Evolutionary conservation across 2,888 invertebrate species (phyloP).

Genomic region (Gandaritis pyraliata): DNA sequence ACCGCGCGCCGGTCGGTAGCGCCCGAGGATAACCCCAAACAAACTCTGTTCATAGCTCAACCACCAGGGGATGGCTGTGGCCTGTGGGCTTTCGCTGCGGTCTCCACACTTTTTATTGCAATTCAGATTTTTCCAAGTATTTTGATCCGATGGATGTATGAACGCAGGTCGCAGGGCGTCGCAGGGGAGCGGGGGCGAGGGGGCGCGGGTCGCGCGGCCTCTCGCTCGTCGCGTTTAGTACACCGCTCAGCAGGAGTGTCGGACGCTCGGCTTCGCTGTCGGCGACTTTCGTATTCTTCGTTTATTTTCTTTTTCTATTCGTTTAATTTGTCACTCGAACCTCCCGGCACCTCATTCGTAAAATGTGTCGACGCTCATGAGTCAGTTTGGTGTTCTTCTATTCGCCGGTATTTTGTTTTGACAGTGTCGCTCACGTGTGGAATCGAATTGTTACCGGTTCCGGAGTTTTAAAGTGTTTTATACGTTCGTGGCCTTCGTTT

Average conservation of each 20-base stretch:
- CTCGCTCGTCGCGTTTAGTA: constrained; percentile 75
- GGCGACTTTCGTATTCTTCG: constrained; percentile 82
- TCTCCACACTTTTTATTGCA: constrained; percentile 47
- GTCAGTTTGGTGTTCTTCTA: constrained; percentile 66
- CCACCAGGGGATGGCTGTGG: constrained; percentile 41
- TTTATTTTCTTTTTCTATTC: constrained; percentile 84
- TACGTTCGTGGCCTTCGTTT: constrained; percentile 76
- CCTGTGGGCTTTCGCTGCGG: constrained; percentile 5
- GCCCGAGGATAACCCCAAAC: constrained; percentile 53
- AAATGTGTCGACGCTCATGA: constrained; percentile 64
- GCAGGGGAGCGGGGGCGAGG: constrained; percentile 68
- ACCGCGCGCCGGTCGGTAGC: constrained; percentile 30
- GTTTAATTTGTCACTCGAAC: constrained; percentile 79
- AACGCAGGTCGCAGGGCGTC: constrained; percentile 72
- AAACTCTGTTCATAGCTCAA: constrained; percentile 47
- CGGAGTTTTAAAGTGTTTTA: constrained; percentile 81
- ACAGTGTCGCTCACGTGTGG: constrained; percentile 81
- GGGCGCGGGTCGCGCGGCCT: constrained; percentile 70
- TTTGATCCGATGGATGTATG: constrained; percentile 62
- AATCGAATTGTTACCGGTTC: constrained; percentile 80
- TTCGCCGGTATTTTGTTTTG: constrained; percentile 72
- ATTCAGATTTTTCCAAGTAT: constrained; percentile 70
- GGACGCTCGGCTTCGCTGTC: constrained; percentile 81
- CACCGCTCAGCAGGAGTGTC: constrained; percentile 83
- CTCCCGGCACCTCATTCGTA: constrained; percentile 63